Base-by-base conservation (phyloP, 2,888 invertebrate species). In the Tetragonula carbonaria region DNA sequence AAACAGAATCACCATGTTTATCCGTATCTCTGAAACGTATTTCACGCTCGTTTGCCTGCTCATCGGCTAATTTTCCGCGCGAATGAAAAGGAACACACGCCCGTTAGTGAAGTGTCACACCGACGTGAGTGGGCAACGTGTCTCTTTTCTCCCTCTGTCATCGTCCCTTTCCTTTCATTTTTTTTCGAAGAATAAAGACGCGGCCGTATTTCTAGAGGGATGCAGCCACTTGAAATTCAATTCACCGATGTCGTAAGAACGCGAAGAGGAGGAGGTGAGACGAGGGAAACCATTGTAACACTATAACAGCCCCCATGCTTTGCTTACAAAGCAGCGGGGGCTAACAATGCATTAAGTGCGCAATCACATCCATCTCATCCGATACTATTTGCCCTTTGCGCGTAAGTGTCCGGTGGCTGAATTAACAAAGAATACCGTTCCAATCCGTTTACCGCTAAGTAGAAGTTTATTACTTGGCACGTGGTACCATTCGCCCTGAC, bases 331-430 rank as follows among this genome's bases (percentile, higher is more conserved):
- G 90, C 92, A 89, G 86, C 90, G 83, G 90, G 90, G 87, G 84
- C 92, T 93, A 93, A 94, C 94, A 94, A 94, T 94, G 92, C 94
- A 94, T 94, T 93, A 94, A 94, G 94, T 94, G 94, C 94, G 94
- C 94, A 94, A 94, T 94, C 94, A 94, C 94, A 94, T 93, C 94
- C 94, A 94, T 94, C 94, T 94, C 94, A 94, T 94, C 94, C 94
- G 94, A 94, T 94, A 94, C 93, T 94, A 94, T 94, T 94, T 94
- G 94, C 94, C 93, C 94, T 94, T 94, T 94, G 91, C 94, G 92
- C 91, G 87, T 91, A 92, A 93, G 93, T 91, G 91, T 92, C 90
- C 91, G 90, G 91, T 92, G 90, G 89, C 88, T 92, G 93, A 93
- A 93, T 93, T 93, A 92, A 93, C 91, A 91, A 92, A 91, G 83